Base-by-base conservation (phyloP, 2,113 vertebrate genomes). In the Suncus etruscus region DNA sequence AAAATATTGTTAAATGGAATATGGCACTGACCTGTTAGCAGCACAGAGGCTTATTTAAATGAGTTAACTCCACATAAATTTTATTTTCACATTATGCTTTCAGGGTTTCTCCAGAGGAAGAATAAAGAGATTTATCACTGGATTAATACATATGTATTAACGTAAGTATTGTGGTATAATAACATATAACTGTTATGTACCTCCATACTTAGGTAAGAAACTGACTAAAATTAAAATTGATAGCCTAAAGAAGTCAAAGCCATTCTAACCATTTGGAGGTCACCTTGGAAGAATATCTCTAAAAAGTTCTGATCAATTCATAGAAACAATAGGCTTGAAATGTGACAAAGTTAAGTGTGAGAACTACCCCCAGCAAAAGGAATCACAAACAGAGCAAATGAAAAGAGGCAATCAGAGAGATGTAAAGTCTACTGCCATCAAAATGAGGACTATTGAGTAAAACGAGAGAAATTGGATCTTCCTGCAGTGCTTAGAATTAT, bases 351-450 rank as follows among this genome's bases (percentile, higher is more conserved):
- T 47, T 45, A 80, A 69, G 8, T 18, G 7, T 54, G 22, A 75
- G 48, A 84, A 90, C 31, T 78, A 3, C 61, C 65, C 9, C 9
- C 54, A 87, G 81, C 87, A 94, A 89, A 90, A 90, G 20, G 74
- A 75, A 94, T 45, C 32, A 50, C 47, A 85, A 81, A 83, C 70
- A 85, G 86, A 93, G 72, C 86, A 87, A 72, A 8, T 91, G 70
- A 91, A 50, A 65, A 90, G 48, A 78, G 77, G 50, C 27, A 85
- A 80, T 91, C 68, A 91, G 78, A 85, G 65, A 73, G 27, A 91
- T 15, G 39, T 48, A 83, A 61, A 74, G 69, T 76, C 81, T 86
- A 29, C 69, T 94, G 14, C n/a, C 81, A 4, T 80, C 51, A 73
- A 65, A 12, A 73, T 58, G 32, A 93, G 47, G 10, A 48, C 31